Evolutionary conservation across 2,113 vertebrate genomes (phyloP).

Genomic region (Boulengeromyrus knoepffleri): DNA sequence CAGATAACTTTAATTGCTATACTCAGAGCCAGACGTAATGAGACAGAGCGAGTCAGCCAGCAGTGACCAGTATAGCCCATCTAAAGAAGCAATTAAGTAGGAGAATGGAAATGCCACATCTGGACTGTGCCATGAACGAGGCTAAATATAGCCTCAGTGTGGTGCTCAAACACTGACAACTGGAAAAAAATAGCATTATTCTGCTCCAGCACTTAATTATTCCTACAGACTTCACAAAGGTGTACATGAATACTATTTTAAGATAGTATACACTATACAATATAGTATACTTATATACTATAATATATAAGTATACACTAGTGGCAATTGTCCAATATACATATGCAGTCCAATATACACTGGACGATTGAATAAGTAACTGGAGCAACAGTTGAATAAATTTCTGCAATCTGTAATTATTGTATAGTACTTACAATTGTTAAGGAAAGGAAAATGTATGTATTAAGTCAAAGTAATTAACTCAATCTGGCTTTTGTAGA

Average conservation of each 20-base stretch:
- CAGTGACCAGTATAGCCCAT: neutral
- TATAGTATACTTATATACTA: neutral
- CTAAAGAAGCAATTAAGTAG: neutral
- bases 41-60: neutral
- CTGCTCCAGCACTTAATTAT: neutral
- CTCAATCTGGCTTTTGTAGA: neutral
- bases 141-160: neutral
- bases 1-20: neutral
- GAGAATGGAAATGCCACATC: neutral
- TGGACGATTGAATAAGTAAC: no score
- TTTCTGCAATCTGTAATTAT: no score
- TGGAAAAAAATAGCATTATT: neutral
- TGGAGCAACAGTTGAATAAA: no score
- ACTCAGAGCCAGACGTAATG: neutral
- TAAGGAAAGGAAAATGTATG: neutral
- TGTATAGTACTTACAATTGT: neutral
- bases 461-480: neutral
- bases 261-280: neutral
- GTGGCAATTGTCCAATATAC: no score
- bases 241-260: neutral
- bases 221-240: neutral
- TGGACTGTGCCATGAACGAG: neutral
- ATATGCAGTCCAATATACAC: no score
- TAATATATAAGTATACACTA: neutral
- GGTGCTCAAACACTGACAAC: neutral